Evolutionary conservation across 2,797 vertebrate genomes (phyloP), one percentile per base, ranked within the genome.

Genomic region (Melanotaenia pygmaea): DNA sequence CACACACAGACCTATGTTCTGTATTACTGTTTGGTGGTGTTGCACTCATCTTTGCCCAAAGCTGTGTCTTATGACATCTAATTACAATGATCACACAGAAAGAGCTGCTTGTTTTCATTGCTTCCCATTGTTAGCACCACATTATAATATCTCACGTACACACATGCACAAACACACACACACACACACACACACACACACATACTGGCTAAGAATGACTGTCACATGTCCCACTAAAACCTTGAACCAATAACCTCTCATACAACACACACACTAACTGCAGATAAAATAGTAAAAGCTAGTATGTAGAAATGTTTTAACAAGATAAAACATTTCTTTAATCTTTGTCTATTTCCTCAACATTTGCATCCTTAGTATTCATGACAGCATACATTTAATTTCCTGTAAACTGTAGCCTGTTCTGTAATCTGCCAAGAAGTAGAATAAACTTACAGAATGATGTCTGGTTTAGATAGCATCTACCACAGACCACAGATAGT

Each of bases 41-140:
- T 58, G 54, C 14, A 10, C 50, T 53, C 56, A 8, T 68, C 11
- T 8, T 35, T 43, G 67, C 82, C 67, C 18, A 6, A 70, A 73
- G 87, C 66, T 54, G 6, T 26, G 66, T 83, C 78, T 84, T 65
- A 74, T 81, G 81, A 83, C 83, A 45, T 22, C 40, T 34, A 74
- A 35, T 26, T 0, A 4, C 35, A 61, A 73, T 62, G 59, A 82
- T 79, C 50, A 61, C 35, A 50, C n/a, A 74, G 63, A 86, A 81
- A 74, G 76, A 70, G 58, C 67, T 73, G 43, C 54, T 78, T 75
- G 22, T 26, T 61, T 51, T 40, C 40, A 47, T 30, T 58, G 35
- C 8, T 13, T 64, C 22, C 45, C 12, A 59, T 66, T 45, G 54
- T 74, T 60, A 66, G 34, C 58, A 22, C 26, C 5, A 3, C 50